Percentiles rank a stretch among this genome's conserved stretches.
phyloP scores from a whole-genome alignment of 2,888 invertebrate genomes.

The Pammene aurita region DNA sequence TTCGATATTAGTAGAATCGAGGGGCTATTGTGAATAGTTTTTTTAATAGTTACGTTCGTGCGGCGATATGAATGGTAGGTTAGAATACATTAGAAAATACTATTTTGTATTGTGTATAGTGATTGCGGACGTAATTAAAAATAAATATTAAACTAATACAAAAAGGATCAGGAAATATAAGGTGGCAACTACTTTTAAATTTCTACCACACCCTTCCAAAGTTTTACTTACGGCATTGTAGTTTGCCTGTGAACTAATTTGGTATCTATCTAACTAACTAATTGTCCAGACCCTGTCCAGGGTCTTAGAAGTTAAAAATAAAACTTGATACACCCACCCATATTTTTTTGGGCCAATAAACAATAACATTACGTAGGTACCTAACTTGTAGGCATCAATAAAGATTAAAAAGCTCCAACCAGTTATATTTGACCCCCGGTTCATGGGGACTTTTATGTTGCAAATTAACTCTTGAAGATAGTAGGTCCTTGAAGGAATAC shows the following conservation, averaged over 20 bases:
- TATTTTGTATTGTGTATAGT: conserved; percentile 7
- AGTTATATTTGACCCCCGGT: too few species aligned
- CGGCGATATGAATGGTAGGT: conserved; percentile 26
- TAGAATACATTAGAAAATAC: conserved; percentile 23
- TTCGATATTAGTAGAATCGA: conserved; percentile 47
- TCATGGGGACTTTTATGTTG: too few species aligned
- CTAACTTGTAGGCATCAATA: too few species aligned
- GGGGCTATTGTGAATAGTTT: conserved; percentile 33
- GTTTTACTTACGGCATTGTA: background rate
- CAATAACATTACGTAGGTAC: too few species aligned
- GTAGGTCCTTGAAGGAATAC: too few species aligned
- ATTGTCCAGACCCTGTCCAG: too few species aligned
- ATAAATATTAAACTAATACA: conserved; percentile 3
- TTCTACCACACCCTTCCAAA: background rate
- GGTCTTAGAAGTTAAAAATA: too few species aligned
- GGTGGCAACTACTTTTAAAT: background rate
- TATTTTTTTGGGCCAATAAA: too few species aligned
- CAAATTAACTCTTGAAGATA: too few species aligned
- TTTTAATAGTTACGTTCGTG: conserved; percentile 26
- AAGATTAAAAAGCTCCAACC: too few species aligned
- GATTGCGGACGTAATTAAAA: conserved; percentile 19
- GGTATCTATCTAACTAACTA: background rate
- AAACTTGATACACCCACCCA: too few species aligned
- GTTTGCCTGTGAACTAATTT: background rate
- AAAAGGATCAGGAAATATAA: background rate